phyloP scores from a whole-genome alignment of 2,888 invertebrate genomes.

The Eutolmus rufibarbis region DNA sequence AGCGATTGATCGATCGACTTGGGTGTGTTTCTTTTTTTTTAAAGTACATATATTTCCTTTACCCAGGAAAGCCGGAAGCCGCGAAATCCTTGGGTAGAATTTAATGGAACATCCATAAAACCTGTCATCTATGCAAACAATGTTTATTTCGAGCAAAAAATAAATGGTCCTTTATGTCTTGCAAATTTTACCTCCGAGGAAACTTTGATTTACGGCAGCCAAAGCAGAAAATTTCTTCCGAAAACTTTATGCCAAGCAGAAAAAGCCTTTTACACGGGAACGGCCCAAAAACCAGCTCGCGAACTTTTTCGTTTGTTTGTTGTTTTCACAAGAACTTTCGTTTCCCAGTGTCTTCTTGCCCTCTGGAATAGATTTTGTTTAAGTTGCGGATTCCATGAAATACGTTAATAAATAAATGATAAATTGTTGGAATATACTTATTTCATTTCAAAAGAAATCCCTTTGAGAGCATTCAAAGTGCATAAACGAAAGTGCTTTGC shows the following conservation, averaged over 20 bases:
- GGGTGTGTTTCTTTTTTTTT: background rate
- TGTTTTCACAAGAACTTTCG: background rate
- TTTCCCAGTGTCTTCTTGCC: background rate
- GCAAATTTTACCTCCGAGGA: constrained; percentile 1
- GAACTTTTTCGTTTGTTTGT: background rate
- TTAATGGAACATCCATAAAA: background rate
- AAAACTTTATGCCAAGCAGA: constrained; percentile 6
- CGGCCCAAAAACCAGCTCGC: background rate
- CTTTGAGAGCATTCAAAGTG: background rate
- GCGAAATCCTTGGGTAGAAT: background rate
- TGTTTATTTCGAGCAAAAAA: background rate
- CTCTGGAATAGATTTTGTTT: background rate
- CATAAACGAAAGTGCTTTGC: background rate
- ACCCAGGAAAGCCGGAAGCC: background rate
- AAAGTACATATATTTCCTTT: background rate
- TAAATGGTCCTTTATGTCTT: background rate
- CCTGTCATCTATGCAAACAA: background rate
- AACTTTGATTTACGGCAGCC: constrained; percentile 6
- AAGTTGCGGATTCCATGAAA: background rate
- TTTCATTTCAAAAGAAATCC: background rate
- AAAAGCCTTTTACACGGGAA: constrained; percentile 2
- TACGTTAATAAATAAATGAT: background rate
- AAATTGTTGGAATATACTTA: background rate
- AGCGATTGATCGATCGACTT: background rate
- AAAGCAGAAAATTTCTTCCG: background rate